Conservation (phyloP, 2,888 invertebrate species). For the Amphiduros pacificus region DNA sequence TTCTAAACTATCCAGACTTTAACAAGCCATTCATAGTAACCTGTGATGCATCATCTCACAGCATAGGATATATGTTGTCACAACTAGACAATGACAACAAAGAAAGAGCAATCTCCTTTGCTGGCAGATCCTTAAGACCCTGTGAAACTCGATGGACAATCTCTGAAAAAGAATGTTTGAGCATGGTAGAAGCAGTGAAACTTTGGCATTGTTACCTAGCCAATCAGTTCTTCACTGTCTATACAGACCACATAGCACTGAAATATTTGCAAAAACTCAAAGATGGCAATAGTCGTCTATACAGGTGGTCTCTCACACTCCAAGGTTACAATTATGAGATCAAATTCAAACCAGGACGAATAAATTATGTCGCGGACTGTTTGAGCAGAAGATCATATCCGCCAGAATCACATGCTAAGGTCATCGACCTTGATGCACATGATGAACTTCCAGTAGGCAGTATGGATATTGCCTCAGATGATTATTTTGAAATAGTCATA, state of each 20-base stretch:
- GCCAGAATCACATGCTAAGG: too few relatives aligned
- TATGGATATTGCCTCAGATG: not conserved
- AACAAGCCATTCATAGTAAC: conserved; percentile 22
- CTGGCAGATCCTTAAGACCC: not conserved
- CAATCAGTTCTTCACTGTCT: not conserved
- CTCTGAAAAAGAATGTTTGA: not conserved
- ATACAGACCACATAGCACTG: conserved; percentile 9
- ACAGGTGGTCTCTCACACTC: conserved; percentile 13
- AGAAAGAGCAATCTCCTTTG: not conserved
- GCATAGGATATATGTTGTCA: conserved; percentile 26
- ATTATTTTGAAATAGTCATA: not conserved
- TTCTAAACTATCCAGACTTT: conserved; percentile 22
- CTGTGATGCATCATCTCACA: conserved; percentile 25
- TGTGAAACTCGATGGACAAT: not conserved
- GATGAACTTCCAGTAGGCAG: not conserved
- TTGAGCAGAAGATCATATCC: not conserved
- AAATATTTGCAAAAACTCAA: conserved; percentile 3
- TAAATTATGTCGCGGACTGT: conserved; percentile 6
- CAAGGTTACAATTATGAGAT: conserved; percentile 15
- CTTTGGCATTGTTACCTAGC: not conserved
- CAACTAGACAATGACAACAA: conserved; percentile 7
- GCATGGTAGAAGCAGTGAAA: conserved; percentile 1
- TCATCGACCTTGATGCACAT: not conserved
- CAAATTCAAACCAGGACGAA: conserved; percentile 2
- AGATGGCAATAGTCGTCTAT: not conserved